These are phyloP conservation scores for Penaeus chinensis DNA, from an alignment of 1,140 invertebrate genomes.

Conservation along the genomic window DNA sequence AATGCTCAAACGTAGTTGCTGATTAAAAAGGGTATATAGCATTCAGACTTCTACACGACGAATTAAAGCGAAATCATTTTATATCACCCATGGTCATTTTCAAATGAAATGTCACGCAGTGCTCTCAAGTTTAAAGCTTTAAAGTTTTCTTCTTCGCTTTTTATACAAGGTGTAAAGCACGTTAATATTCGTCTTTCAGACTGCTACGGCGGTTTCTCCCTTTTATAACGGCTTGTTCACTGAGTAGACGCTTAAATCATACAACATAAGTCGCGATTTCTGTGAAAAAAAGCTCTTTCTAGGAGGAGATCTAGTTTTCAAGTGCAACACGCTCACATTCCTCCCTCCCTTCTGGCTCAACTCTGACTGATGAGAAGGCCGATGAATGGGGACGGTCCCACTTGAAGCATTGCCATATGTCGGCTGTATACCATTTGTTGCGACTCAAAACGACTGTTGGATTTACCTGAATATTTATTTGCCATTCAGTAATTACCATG, in stretches of 20 bases:
- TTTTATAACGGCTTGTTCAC: too few species aligned
- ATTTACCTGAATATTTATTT: not conserved
- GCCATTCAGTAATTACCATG: too few species aligned
- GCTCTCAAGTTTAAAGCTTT: not conserved
- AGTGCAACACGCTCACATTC: too few species aligned
- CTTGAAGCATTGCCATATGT: slow-evolving; percentile 41
- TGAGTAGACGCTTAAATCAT: too few species aligned
- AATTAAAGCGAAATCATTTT: too few species aligned
- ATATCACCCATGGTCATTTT: not conserved
- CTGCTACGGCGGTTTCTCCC: too few species aligned
- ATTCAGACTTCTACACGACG: too few species aligned
- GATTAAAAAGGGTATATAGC: too few species aligned
- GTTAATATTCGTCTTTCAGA: slow-evolving; percentile 19
- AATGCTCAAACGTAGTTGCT: too few species aligned
- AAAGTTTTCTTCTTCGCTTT: slow-evolving; percentile 2
- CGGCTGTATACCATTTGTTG: not conserved
- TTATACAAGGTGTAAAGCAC: slow-evolving; percentile 29
- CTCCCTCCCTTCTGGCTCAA: slow-evolving; percentile 10
- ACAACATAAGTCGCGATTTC: too few species aligned
- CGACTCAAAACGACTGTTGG: slow-evolving; percentile 14
- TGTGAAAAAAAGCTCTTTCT: too few species aligned
- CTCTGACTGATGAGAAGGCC: slow-evolving; percentile 46
- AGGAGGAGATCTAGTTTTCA: too few species aligned
- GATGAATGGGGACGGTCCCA: slow-evolving; percentile 52
- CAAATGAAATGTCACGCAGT: not conserved